phyloP scores from a whole-genome alignment of 2,888 invertebrate genomes.

The Germaria angustata region DNA sequence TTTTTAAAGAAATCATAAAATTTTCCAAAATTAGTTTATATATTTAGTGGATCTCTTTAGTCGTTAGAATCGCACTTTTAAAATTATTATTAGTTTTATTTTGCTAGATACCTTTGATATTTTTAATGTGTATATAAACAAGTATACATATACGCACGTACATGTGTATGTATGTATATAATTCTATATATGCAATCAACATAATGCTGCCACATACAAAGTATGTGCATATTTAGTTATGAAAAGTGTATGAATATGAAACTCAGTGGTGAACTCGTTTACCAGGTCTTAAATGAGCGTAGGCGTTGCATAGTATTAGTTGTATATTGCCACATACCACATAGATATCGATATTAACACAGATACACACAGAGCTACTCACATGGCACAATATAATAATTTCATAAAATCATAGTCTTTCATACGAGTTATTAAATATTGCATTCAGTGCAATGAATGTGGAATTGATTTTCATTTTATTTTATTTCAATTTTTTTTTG shows the following conservation, averaged over 20 bases:
- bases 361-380: neutral
- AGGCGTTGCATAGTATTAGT: constrained; percentile 38
- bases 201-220: neutral
- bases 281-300: constrained; percentile 38
- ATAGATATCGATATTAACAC: neutral
- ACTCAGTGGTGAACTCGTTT: constrained; percentile 13
- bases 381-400: constrained; percentile 34
- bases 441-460: constrained; percentile 19
- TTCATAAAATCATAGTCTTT: constrained; percentile 28
- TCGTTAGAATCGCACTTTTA: neutral
- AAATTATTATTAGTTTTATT: neutral
- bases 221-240: neutral
- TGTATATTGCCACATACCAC: constrained; percentile 17
- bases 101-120: constrained; percentile 25
- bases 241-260: constrained; percentile 9
- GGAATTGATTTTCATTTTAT: constrained; percentile 33
- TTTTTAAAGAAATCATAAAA: too few relatives aligned
- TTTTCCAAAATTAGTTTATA: neutral
- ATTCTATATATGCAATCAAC: constrained; percentile 37
- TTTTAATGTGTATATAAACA: constrained; percentile 28
- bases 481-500: neutral
- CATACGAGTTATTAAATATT: constrained; percentile 50
- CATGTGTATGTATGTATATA: constrained; percentile 18
- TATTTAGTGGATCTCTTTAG: neutral
- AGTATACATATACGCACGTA: too few relatives aligned